These are phyloP conservation scores for Alethe castanea DNA, from an alignment of 2,113 vertebrate species.

Conservation along the genomic window DNA sequence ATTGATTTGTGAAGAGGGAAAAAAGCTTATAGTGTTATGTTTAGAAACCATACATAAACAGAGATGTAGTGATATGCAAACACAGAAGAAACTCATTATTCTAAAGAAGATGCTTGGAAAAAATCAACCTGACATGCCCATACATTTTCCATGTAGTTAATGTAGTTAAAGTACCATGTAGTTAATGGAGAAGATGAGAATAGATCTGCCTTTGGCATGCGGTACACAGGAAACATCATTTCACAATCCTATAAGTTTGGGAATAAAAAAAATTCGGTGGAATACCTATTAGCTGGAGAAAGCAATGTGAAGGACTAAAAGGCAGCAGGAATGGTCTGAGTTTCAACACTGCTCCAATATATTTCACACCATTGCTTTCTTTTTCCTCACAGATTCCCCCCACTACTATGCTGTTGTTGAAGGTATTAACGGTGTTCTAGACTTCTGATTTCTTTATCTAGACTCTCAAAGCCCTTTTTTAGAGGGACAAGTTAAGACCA, in stretches of 20 bases:
- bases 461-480: neutral
- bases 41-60: neutral
- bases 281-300: neutral
- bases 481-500: neutral
- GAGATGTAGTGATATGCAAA: neutral
- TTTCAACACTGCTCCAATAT: neutral
- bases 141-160: neutral
- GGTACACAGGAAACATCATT: accelerated
- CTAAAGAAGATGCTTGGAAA: neutral
- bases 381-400: neutral
- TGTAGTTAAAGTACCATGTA: neutral
- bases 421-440: neutral
- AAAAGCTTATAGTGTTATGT: neutral
- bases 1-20: neutral
- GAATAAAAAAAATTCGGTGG: neutral
- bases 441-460: neutral
- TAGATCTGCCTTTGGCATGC: neutral
- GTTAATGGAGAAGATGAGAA: neutral
- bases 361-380: neutral
- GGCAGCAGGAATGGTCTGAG: neutral
- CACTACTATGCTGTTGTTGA: accelerated
- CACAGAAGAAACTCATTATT: constrained; percentile 1
- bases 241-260: neutral
- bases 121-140: neutral
- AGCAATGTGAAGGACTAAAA: neutral